Base-by-base conservation (phyloP, 2,797 vertebrate genomes). In the Phaenicophaeus curvirostris region DNA sequence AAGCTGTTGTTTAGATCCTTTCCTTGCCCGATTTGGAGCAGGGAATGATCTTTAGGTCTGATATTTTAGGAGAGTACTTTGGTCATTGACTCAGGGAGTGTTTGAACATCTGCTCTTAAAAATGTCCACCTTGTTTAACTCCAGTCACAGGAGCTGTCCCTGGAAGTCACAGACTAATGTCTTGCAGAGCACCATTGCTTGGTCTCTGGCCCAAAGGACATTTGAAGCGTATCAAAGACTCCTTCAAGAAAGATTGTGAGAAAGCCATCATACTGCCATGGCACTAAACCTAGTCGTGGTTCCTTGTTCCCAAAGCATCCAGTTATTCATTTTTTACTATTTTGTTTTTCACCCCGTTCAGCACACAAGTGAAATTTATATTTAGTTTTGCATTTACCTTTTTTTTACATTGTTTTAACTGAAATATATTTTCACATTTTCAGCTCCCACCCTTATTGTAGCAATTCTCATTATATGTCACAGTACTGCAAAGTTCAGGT, bases 121-220 rank as follows among this genome's bases (percentile, higher is more conserved):
- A 74, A 9, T 25, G 28, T 63, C 42, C 7, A 30, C 15, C 88
- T 84, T 41, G 10, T 83, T 67, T 69, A 53, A 80, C 25, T 88
- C 25, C 9, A 8, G 41, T 50, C 44, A 41, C 48, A 2, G 1
- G 13, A 55, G 12, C 30, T 73, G 86, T 30, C 10, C 6, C 66
- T 78, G n/a, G 24, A 66, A 89, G n/a, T 44, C 18, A 25, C 37
- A 67, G n/a, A 42, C 0, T 0, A 33, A 23, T 37, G 12, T 13
- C n/a, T 44, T 35, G 50, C 68, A 42, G 31, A 80, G 65, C 55
- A 76, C n/a, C 1, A 0, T 51, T 71, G 35, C 66, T 87, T 12
- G 5, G 20, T 63, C 7, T 85, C 30, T 75, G n/a, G 65, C 46
- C 50, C 54, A n/a, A 59, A 87, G 42, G 53, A 50, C 8, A 24